Conservation (phyloP, 2,797 vertebrate species). For the Onychomys torridus region DNA sequence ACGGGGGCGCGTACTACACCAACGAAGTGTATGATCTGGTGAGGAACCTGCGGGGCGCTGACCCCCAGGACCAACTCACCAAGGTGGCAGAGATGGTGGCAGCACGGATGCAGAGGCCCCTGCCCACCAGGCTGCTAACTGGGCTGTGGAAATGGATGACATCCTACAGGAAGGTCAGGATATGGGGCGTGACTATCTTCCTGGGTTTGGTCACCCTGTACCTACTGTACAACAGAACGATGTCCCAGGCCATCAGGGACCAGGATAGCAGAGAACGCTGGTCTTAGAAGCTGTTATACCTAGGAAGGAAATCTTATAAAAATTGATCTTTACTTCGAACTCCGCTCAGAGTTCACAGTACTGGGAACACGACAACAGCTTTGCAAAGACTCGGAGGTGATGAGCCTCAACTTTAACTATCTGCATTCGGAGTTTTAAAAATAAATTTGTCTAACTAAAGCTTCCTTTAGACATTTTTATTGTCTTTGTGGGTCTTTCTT, state of each 20-base stretch:
- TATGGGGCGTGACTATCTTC: rapidly evolving
- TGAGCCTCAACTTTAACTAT: background rate
- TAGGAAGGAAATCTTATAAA: background rate
- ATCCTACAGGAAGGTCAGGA: rapidly evolving
- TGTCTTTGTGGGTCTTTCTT: background rate
- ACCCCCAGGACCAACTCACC: rapidly evolving
- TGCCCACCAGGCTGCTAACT: rapidly evolving
- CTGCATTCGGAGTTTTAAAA: background rate
- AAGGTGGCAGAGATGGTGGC: background rate
- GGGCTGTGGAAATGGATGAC: background rate
- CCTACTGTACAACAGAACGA: rapidly evolving
- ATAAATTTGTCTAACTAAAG: background rate
- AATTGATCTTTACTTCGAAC: no score
- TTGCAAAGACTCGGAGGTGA: background rate
- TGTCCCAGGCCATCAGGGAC: rapidly evolving
- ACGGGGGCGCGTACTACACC: background rate
- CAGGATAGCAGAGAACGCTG: no score
- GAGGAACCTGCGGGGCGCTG: rapidly evolving
- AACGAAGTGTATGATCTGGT: background rate
- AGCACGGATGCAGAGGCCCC: rapidly evolving
- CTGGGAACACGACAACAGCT: background rate
- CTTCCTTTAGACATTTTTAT: background rate
- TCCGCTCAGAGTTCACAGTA: background rate
- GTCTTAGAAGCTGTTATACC: background rate
- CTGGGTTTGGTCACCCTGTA: background rate